Percentiles rank a stretch among this genome's conserved stretches.
Evolutionary conservation across 2,113 vertebrate genomes (phyloP).

Genomic region (Brachyhypopomus gauderio): DNA sequence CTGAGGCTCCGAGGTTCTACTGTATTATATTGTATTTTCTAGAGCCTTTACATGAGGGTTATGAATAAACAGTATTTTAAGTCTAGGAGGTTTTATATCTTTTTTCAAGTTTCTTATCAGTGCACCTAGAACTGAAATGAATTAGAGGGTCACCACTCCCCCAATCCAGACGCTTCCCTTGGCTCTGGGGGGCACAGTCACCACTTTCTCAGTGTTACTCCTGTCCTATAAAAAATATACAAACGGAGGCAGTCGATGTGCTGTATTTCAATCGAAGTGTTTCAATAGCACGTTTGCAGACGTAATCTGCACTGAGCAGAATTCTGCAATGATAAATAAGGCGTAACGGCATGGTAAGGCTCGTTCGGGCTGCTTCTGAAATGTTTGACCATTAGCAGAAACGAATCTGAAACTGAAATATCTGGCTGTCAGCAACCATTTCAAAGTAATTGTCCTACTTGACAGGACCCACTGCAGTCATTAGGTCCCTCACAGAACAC

Average conservation of each 20-base stretch:
- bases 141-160: not conserved
- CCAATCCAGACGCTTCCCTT: not conserved
- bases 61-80: not conserved
- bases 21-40: not conserved
- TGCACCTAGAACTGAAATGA: too few relatives aligned
- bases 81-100: not conserved
- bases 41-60: not conserved
- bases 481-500: slow-evolving; percentile 62
- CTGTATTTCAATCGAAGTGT: not conserved
- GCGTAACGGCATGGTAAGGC: slow-evolving; percentile 17
- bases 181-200: not conserved
- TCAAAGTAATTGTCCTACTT: slow-evolving; percentile 67
- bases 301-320: slow-evolving; percentile 16
- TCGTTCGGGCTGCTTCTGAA: slow-evolving; percentile 11
- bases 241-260: not conserved
- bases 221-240: slow-evolving; percentile 7
- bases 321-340: slow-evolving; percentile 34
- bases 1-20: too few relatives aligned
- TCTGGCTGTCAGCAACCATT: slow-evolving; percentile 65
- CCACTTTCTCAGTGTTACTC: not conserved
- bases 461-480: slow-evolving; percentile 69
- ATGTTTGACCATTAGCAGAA: slow-evolving; percentile 39
- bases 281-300: not conserved
- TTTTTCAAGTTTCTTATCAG: not conserved
- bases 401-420: slow-evolving; percentile 59